phyloP scores from a whole-genome alignment of 1,140 invertebrate species.

The Batillaria attramentaria region DNA sequence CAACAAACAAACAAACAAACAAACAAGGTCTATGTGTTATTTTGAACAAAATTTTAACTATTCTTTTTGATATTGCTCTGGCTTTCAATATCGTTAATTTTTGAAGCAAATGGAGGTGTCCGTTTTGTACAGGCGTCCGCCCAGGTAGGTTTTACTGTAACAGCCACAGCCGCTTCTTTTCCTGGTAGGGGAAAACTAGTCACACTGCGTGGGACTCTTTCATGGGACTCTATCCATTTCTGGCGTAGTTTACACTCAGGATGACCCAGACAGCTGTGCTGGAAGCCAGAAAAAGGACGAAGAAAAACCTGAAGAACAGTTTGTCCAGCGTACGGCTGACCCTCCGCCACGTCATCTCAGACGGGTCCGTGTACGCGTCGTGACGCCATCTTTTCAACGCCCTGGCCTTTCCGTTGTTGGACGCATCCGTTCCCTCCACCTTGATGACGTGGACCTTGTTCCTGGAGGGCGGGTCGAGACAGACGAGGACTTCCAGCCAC shows the following conservation, averaged over 20 bases:
- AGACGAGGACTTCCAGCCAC: slow-evolving; percentile 17
- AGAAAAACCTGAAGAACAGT: slow-evolving; percentile 13
- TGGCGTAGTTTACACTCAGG: not conserved
- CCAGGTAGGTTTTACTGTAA: too few relatives aligned
- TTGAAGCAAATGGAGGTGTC: too few relatives aligned
- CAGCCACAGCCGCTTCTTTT: too few relatives aligned
- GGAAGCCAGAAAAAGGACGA: not conserved
- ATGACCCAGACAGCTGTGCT: not conserved
- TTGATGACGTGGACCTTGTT: not conserved
- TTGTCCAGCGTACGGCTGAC: slow-evolving; percentile 24
- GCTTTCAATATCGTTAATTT: too few relatives aligned
- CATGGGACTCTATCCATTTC: too few relatives aligned
- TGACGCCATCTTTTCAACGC: not conserved
- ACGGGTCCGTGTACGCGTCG: not conserved
- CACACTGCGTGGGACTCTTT: too few relatives aligned
- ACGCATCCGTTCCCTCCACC: not conserved
- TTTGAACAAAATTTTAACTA: too few relatives aligned
- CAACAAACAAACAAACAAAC: too few relatives aligned
- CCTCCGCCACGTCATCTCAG: slow-evolving; percentile 19
- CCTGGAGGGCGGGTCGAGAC: slow-evolving; percentile 1
- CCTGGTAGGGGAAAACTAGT: too few relatives aligned
- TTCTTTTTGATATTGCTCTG: too few relatives aligned
- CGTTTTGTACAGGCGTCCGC: too few relatives aligned
- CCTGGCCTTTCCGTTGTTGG: not conserved
- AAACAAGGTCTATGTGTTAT: too few relatives aligned